Conservation (phyloP, 2,113 vertebrate species). For the Odocoileus hemionus region DNA sequence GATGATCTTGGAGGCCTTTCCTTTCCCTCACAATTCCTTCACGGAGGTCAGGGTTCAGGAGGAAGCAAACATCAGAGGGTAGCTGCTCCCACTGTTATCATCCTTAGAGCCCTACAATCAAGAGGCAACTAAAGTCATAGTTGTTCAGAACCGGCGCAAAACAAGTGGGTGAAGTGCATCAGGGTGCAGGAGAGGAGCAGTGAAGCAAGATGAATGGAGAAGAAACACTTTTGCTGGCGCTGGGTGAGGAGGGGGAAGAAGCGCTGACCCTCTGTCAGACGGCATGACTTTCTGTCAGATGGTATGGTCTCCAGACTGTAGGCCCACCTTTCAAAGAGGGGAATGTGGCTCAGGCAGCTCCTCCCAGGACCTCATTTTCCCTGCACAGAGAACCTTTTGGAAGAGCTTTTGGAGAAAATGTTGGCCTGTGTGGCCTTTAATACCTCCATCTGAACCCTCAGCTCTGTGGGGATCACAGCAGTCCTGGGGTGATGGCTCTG, state of each 20-base stretch:
- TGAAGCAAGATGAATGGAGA: neutral
- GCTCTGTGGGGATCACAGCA: neutral
- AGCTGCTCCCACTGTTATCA: neutral
- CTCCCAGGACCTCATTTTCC: neutral
- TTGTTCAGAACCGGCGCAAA: neutral
- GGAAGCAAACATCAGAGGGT: neutral
- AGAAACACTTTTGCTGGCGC: neutral
- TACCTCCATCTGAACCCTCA: neutral
- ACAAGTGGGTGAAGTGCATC: neutral
- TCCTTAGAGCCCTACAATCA: neutral
- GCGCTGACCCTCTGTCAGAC: neutral
- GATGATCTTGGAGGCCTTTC: neutral
- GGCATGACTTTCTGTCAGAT: neutral
- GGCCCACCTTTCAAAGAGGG: neutral
- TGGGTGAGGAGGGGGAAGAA: neutral
- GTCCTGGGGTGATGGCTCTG: neutral
- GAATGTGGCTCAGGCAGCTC: neutral
- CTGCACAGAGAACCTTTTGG: neutral
- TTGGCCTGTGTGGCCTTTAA: neutral
- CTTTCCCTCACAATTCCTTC: neutral
- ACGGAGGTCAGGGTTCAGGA: neutral
- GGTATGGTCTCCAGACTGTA: neutral
- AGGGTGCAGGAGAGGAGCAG: neutral
- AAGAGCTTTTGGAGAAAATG: neutral
- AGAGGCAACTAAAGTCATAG: neutral